These are phyloP conservation scores for Centroberyx gerrardi DNA, from an alignment of 2,797 vertebrate species.

Conservation along the genomic window DNA sequence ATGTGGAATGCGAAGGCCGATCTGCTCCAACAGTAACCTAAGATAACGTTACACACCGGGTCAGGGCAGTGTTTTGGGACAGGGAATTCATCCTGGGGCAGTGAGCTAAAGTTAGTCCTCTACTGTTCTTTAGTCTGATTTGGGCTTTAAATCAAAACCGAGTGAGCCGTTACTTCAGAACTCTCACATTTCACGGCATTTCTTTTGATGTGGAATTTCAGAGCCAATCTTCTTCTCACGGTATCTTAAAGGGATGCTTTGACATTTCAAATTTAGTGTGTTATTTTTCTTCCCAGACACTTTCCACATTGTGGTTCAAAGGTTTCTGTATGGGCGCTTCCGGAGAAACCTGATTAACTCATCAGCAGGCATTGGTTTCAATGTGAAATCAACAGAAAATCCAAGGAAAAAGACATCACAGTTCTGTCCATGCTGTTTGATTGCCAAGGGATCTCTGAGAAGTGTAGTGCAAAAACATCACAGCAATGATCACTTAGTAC, in stretches of 20 bases:
- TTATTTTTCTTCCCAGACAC: constrained; percentile 18
- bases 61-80: background rate
- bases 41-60: background rate
- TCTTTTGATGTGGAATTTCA: constrained; percentile 22
- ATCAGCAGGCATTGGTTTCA: constrained; percentile 4
- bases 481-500: too few relatives aligned
- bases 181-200: background rate
- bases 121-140: background rate
- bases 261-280: constrained; percentile 23
- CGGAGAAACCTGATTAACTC: constrained; percentile 32
- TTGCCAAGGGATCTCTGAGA: too few relatives aligned
- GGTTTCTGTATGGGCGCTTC: background rate
- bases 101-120: too few relatives aligned
- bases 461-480: too few relatives aligned
- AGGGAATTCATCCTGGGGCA: background rate
- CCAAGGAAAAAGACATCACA: too few relatives aligned
- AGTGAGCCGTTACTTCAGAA: background rate
- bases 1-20: constrained; percentile 18
- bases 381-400: background rate
- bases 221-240: background rate
- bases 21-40: constrained; percentile 9
- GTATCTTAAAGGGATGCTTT: background rate
- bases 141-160: background rate
- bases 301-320: constrained; percentile 3
- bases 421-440: too few relatives aligned